Conservation (phyloP, 92 coral and sea anemone genomes). For the Bergia puertoricense region DNA sequence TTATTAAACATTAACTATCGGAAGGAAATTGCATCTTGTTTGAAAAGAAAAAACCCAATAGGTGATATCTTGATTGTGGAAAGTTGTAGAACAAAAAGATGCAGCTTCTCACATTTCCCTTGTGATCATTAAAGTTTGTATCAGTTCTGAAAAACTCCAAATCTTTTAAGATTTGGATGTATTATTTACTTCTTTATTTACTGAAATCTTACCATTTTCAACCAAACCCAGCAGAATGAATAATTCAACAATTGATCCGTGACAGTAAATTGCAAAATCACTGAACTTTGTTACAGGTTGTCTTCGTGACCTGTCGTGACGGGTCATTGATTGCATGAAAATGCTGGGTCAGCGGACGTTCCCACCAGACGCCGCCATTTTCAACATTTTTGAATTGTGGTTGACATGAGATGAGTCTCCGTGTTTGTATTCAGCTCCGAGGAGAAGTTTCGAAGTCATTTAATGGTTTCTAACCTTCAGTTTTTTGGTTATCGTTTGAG, state of each 20-base stretch:
- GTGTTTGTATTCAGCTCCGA: not conserved
- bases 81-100: not conserved
- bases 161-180: not conserved
- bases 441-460: conserved; percentile 8
- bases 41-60: not conserved
- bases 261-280: not conserved
- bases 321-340: not conserved
- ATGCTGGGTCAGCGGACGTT: conserved; percentile 1
- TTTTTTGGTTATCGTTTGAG: not conserved
- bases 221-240: not conserved
- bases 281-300: conserved; percentile 14
- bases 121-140: no score
- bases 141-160: not conserved
- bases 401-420: not conserved
- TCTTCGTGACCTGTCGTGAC: not conserved
- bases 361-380: conserved; percentile 17
- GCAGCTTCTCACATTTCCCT: no score
- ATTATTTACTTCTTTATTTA: not conserved
- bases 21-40: not conserved
- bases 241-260: not conserved
- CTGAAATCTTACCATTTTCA: not conserved
- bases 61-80: not conserved
- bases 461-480: not conserved
- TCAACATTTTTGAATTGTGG: not conserved
- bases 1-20: not conserved